A percentile compares a stretch with the other conserved stretches of the same genome.
phyloP scores from a whole-genome alignment of 2,797 vertebrate species.

The Sebastes trivittatus region DNA sequence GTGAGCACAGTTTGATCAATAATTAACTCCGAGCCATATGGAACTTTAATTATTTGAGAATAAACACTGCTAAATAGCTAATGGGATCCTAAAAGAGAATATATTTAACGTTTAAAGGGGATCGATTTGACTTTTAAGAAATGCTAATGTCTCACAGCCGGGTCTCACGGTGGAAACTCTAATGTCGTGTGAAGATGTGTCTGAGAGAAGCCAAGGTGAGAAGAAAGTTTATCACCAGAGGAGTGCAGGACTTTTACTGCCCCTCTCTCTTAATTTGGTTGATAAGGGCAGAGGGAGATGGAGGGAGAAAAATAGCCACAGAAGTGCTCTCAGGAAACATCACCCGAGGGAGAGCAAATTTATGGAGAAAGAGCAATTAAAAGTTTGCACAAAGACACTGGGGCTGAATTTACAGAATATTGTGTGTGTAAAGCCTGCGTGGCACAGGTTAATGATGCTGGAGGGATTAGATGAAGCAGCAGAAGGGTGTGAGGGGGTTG shows the following conservation, averaged over 20 bases:
- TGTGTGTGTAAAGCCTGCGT: conserved; percentile 63
- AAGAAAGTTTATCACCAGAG: conserved; percentile 47
- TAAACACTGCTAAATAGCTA: conserved; percentile 70
- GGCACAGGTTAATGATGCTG: conserved; percentile 77
- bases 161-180: conserved; percentile 15
- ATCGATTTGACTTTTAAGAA: conserved; percentile 68
- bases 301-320: conserved; percentile 53
- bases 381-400: conserved; percentile 71
- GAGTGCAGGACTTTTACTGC: conserved; percentile 45
- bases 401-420: conserved; percentile 61
- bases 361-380: conserved; percentile 77
- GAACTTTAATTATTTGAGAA: conserved; percentile 72
- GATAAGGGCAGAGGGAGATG: conserved; percentile 48
- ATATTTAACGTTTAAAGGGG: conserved; percentile 59
- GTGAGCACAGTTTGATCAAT: conserved; percentile 66
- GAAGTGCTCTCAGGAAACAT: conserved; percentile 44
- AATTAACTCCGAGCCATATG: conserved; percentile 66
- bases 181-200: conserved; percentile 50
- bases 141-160: conserved; percentile 47
- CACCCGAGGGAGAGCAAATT: conserved; percentile 58
- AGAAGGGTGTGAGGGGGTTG: conserved; percentile 30
- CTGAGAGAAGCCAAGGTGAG: conserved; percentile 45
- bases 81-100: conserved; percentile 62
- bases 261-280: conserved; percentile 41
- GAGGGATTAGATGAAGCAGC: conserved; percentile 66